Evolutionary conservation across 2,113 vertebrate species (phyloP), one percentile per base, ranked within the genome.

Genomic region (Xyliphius kryptos): DNA sequence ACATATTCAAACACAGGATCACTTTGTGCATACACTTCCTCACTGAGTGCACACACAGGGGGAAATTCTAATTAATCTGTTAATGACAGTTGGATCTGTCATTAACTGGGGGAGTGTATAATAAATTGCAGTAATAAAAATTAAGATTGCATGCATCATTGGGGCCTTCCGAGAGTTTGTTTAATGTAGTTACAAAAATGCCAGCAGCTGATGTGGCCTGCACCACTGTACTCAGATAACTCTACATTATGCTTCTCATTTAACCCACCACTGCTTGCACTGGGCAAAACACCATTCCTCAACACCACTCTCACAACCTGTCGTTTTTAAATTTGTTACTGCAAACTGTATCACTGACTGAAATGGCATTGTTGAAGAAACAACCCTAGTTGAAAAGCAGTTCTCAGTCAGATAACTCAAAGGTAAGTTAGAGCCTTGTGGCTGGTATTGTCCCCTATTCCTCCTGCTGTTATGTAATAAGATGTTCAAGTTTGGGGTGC

Each of bases 41-140:
- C 16, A 12, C 38, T 36, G 37, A 66, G 65, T 53, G 56, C 56
- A 58, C 54, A 62, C 77, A 64, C 79, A 72, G 77, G 80, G 81
- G 83, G 80, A 83, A 86, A 89, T 88, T 86, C 83, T 90, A 90
- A 89, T 90, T 88, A 90, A 90, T 89, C 86, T 89, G 86, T 87
- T 90, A 89, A 90, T 90, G 88, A 86, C 87, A 89, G 85, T 82
- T 77, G 80, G 82, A 80, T 85, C 86, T 89, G 87, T 88, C 84
- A 85, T 80, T 88, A 86, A 85, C 85, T 86, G 57, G 67, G 86
- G 85, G 86, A 88, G 83, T 81, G 72, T 77, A 84, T 90, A 90
- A 90, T 90, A 89, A 88, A 90, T 90, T 88, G 85, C 86, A 63
- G 85, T 90, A 89, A 90, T 90, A 90, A 90, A 89, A 89, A 88